These are phyloP conservation scores for Anas platyrhynchos DNA, from an alignment of 2,113 vertebrate species.

Conservation along the genomic window DNA sequence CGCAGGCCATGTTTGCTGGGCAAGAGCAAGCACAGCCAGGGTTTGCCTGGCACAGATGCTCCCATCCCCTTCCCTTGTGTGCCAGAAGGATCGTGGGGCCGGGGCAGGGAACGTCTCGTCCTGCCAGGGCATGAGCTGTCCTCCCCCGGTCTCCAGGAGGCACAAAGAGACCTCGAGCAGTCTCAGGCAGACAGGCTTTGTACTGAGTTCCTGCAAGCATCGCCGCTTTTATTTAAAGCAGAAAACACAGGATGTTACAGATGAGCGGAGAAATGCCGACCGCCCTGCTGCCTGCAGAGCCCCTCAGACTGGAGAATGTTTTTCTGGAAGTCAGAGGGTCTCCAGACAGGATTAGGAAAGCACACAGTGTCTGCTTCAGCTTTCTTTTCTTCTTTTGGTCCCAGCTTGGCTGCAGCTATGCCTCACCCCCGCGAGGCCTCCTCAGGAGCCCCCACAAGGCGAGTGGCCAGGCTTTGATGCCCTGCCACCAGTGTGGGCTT, in stretches of 20 bases:
- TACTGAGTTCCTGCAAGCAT: slow-evolving; percentile 38
- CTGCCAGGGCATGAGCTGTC: slow-evolving; percentile 61
- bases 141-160: slow-evolving; percentile 28
- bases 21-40: not conserved
- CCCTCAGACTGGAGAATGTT: slow-evolving; percentile 29
- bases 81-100: slow-evolving; percentile 59
- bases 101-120: slow-evolving; percentile 41
- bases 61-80: not conserved
- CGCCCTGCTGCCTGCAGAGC: slow-evolving; percentile 51
- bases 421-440: no score
- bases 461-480: not conserved
- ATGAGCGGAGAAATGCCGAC: slow-evolving; percentile 56
- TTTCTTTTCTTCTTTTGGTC: not conserved
- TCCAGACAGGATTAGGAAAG: slow-evolving; percentile 64
- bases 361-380: not conserved
- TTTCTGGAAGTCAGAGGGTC: slow-evolving; percentile 58
- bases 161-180: slow-evolving; percentile 32
- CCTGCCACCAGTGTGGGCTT: not conserved
- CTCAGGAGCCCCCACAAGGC: slow-evolving; percentile 25
- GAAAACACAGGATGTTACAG: slow-evolving; percentile 72
- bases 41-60: not conserved
- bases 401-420: slow-evolving; percentile 26
- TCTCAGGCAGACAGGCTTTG: slow-evolving; percentile 44
- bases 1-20: not conserved
- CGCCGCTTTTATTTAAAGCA: slow-evolving; percentile 48